phyloP scores from a whole-genome alignment of 1,140 invertebrate species.

The Aphelenchoides fujianensis region DNA sequence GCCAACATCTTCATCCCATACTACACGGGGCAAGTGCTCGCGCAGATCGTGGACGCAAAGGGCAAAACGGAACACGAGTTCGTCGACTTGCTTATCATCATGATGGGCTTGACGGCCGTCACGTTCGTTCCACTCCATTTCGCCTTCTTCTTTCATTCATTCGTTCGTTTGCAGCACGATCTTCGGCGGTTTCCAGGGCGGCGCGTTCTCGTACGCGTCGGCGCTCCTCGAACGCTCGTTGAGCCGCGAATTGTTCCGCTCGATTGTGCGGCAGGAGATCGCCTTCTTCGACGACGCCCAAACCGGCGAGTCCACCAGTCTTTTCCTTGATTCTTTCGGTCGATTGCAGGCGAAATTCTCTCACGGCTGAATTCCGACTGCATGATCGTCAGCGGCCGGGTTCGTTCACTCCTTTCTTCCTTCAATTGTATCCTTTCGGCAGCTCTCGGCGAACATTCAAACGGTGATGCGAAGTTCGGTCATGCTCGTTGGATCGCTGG shows the following conservation, averaged over 20 bases:
- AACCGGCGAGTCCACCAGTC: no score
- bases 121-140: background rate
- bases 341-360: no score
- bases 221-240: conserved; percentile 37
- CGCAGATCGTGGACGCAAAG: conserved; percentile 33
- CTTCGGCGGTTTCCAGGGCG: conserved; percentile 39
- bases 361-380: conserved; percentile 30
- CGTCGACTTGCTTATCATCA: background rate
- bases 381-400: background rate
- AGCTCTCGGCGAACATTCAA: background rate
- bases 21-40: conserved; percentile 49
- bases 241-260: conserved; percentile 35
- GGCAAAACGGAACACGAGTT: background rate
- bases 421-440: no score
- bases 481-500: conserved; percentile 58
- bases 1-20: conserved; percentile 50
- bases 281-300: conserved; percentile 44
- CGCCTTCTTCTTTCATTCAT: background rate
- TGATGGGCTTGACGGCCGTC: background rate
- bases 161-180: background rate
- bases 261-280: conserved; percentile 22
- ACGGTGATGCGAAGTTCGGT: conserved; percentile 55
- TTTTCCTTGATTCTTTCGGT: no score
- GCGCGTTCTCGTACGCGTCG: conserved; percentile 42
- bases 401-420: no score